Conservation (phyloP, 2,888 invertebrate genomes). For the Sarcophaga subvicina region DNA sequence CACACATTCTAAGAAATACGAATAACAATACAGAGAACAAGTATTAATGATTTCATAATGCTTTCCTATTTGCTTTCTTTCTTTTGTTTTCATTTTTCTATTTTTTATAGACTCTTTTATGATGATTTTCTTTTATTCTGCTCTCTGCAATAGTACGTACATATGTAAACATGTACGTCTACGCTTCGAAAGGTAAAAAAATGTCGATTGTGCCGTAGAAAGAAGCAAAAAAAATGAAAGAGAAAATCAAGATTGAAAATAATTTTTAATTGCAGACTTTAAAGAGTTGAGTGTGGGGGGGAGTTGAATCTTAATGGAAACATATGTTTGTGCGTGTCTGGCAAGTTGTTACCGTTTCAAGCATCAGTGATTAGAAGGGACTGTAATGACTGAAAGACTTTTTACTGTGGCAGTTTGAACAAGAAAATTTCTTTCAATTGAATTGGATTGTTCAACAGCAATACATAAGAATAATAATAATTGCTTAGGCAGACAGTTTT, state of each 20-base stretch:
- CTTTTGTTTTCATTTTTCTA: constrained; percentile 12
- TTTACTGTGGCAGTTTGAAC: too few species aligned
- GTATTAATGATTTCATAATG: constrained; percentile 37
- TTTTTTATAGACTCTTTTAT: constrained; percentile 1
- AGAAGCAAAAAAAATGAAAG: constrained; percentile 31
- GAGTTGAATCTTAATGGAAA: background rate
- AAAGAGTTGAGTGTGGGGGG: constrained; percentile 8
- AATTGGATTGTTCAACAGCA: too few species aligned
- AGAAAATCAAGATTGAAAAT: background rate
- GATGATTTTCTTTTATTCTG: background rate
- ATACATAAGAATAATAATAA: too few species aligned
- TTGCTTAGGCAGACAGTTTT: too few species aligned
- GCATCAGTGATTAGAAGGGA: constrained; percentile 34
- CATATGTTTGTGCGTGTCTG: constrained; percentile 19
- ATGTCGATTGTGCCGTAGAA: constrained; percentile 16
- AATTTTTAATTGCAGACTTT: constrained; percentile 59
- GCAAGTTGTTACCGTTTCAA: constrained; percentile 32
- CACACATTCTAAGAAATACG: background rate
- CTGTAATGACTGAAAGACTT: background rate
- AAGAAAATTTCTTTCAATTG: too few species aligned
- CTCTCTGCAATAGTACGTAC: background rate
- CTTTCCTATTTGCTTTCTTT: background rate
- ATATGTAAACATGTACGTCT: background rate
- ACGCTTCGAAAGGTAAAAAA: background rate
- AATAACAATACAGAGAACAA: background rate